A percentile compares a stretch with the other conserved stretches of the same genome.
Evolutionary conservation across 2,888 invertebrate species (phyloP).

Genomic region (Folsomia candida): DNA sequence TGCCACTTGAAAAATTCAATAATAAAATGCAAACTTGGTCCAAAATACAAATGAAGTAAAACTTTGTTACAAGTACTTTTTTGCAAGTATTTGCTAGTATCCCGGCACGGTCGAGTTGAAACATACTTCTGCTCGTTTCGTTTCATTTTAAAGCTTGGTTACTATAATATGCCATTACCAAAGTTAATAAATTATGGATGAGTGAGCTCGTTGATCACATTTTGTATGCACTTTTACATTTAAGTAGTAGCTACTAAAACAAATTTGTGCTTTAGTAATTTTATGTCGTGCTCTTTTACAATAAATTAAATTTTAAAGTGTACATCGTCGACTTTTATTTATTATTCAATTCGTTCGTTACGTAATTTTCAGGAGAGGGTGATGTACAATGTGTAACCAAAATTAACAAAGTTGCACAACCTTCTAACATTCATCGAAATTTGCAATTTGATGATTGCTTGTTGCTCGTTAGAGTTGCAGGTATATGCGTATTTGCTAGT

Average conservation of each 20-base stretch:
- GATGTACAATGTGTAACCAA: not conserved
- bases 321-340: not conserved
- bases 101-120: no score
- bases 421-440: not conserved
- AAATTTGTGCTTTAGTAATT: not conserved
- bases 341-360: not conserved
- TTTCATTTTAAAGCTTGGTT: no score
- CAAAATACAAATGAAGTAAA: no score
- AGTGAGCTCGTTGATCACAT: slow-evolving; percentile 5
- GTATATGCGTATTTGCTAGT: not conserved
- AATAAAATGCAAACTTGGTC: no score
- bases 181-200: slow-evolving; percentile 11
- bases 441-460: not conserved
- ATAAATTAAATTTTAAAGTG: not conserved
- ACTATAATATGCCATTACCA: not conserved
- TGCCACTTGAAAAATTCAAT: no score
- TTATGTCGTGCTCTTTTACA: not conserved
- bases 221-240: not conserved
- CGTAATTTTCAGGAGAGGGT: not conserved
- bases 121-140: no score
- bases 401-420: not conserved
- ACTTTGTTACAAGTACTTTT: no score
- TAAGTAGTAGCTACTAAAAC: not conserved
- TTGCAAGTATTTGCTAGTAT: no score
- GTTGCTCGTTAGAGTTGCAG: not conserved